phyloP scores from a whole-genome alignment of 2,113 vertebrate species.

The Turnix velox region DNA sequence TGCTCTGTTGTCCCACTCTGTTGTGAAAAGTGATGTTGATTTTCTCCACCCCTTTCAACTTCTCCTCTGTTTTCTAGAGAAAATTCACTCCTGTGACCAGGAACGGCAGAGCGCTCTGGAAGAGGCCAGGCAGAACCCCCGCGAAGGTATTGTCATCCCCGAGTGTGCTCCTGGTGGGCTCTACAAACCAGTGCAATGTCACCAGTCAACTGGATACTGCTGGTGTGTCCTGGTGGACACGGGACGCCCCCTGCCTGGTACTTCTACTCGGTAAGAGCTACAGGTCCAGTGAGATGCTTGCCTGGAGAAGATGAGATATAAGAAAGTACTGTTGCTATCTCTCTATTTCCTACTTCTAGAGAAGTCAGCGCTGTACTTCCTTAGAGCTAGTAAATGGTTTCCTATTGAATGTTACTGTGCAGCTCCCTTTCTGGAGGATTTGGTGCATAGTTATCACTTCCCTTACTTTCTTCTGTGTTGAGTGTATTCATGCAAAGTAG shows the following conservation, averaged over 20 bases:
- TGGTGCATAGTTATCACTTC: not conserved
- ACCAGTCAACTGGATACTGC: conserved; percentile 98
- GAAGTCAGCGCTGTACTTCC: not conserved
- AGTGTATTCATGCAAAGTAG: not conserved
- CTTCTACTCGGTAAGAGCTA: conserved; percentile 88
- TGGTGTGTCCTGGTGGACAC: conserved; percentile 98
- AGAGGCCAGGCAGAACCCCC: conserved; percentile 85
- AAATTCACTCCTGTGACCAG: conserved; percentile 95
- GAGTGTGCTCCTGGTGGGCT: conserved; percentile 91
- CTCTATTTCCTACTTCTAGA: not conserved
- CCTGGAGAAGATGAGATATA: not conserved
- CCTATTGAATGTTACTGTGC: not conserved
- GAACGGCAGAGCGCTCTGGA: conserved; percentile 92
- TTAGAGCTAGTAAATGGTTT: not conserved
- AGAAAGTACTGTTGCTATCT: not conserved
- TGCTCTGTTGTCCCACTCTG: no score
- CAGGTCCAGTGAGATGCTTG: not conserved
- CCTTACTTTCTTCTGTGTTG: not conserved
- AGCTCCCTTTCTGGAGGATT: not conserved
- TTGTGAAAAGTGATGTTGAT: not conserved
- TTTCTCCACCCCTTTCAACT: not conserved
- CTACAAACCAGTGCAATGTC: conserved; percentile 94
- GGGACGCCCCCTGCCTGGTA: conserved; percentile 91
- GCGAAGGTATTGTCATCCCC: conserved; percentile 89
- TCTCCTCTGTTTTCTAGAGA: conserved; percentile 81